phyloP scores from a whole-genome alignment of 2,113 vertebrate genomes.

The Salvelinus fontinalis region DNA sequence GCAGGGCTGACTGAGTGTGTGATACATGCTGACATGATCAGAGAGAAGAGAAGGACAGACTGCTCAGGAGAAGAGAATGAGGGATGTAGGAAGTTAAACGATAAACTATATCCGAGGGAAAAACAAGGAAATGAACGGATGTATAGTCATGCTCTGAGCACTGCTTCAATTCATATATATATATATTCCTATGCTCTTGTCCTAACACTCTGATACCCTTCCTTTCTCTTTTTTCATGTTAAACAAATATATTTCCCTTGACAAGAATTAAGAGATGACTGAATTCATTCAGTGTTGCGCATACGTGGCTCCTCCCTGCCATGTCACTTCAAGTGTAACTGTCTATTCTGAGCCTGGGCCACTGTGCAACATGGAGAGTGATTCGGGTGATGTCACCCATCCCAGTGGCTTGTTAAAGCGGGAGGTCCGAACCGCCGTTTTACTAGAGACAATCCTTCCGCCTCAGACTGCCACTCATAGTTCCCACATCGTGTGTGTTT shows the following conservation, averaged over 20 bases:
- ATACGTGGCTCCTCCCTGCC: too few species aligned
- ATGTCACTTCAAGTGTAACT: too few species aligned
- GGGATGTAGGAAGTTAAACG: constrained; percentile 55
- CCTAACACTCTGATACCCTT: too few species aligned
- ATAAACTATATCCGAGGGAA: constrained; percentile 6
- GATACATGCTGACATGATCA: constrained; percentile 68
- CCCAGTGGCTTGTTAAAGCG: not conserved
- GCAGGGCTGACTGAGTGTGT: constrained; percentile 33
- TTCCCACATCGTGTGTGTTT: constrained; percentile 31
- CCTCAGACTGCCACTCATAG: too few species aligned
- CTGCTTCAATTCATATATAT: too few species aligned
- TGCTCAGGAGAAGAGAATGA: constrained; percentile 62
- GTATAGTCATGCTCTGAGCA: too few species aligned
- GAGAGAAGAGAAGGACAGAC: constrained; percentile 56
- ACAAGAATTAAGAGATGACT: too few species aligned
- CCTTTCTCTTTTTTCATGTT: not conserved
- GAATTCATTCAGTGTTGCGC: too few species aligned
- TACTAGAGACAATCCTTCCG: not conserved
- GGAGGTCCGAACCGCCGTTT: constrained; percentile 2
- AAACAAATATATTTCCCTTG: not conserved
- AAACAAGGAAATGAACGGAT: too few species aligned
- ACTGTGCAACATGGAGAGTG: not conserved
- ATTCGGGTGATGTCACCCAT: not conserved
- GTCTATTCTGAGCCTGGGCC: not conserved
- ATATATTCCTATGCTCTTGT: too few species aligned